Base-by-base conservation (phyloP, 2,888 invertebrate species). In the Drosophila ustulata region DNA sequence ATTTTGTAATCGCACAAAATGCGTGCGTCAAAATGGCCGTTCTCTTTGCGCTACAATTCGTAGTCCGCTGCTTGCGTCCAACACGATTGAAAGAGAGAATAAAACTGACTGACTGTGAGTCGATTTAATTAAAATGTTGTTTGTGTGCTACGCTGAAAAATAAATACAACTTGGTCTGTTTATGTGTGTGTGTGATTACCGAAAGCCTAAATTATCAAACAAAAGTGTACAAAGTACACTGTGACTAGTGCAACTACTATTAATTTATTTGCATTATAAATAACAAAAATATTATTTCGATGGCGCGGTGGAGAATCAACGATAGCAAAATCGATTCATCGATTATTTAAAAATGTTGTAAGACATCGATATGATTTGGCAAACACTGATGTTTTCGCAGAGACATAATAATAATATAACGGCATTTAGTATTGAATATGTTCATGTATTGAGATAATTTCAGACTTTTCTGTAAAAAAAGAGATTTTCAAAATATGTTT, bases 21-120 rank as follows among this genome's bases (percentile, higher is more conserved):
- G 57, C 53, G 76, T 68, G 64, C 69, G 62, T 65, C 55, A 72
- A 75, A 76, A 73, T 76, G 69, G 77, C 67, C 55, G 75, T 75
- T 75, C 77, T 68, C 68, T 69, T 71, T 52, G 34, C 57, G 49
- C 43, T 55, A 28, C 30, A 18, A 6, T 55, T 47, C 63, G 45
- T 30, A 37, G 11, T 57, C 41, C 51, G 43, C 9, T 23, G 26
- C 37, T 25, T 8, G 25, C 69, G 25, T 62, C 69, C 69, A 58
- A 64, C 77, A 55, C 73, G 77, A 49, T 65, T 72, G 75, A 62
- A 75, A 62, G 69, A 69, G 69, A 62, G 73, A 76, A 75, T 61
- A 46, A 65, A 65, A 76, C 75, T 37, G 37, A 37, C 37, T 37
- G 37, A 37, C 37, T 75, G 72, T 52, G 61, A 50, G 57, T 50